Evolutionary conservation across 1,140 invertebrate genomes (phyloP).

Genomic region (Rhynchophorus ferrugineus): DNA sequence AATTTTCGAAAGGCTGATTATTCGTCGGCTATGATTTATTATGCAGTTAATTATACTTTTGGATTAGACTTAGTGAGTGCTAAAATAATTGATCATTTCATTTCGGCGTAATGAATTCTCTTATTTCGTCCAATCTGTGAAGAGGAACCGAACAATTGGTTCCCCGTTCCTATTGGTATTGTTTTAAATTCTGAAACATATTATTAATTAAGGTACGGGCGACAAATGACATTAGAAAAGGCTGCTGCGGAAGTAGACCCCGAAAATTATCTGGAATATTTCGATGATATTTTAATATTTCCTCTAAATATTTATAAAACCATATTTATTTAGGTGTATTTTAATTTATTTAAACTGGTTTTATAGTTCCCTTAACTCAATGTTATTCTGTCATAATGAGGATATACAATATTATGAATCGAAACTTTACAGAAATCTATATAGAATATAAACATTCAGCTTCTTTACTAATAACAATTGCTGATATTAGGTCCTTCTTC

Average conservation of each 20-base stretch:
- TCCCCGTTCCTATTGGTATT: constrained; percentile 16
- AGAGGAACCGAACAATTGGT: constrained; percentile 13
- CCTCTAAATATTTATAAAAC: too few species aligned
- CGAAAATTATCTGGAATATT: too few species aligned
- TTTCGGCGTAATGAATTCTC: constrained; percentile 13
- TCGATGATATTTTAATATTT: too few species aligned
- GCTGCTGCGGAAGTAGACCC: constrained; percentile 5
- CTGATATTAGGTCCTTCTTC: too few species aligned
- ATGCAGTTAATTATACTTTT: constrained; percentile 23
- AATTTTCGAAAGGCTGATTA: constrained; percentile 16
- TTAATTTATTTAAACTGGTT: too few species aligned
- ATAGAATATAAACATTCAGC: too few species aligned
- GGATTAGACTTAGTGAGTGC: constrained; percentile 20
- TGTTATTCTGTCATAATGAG: too few species aligned
- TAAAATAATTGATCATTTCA: constrained; percentile 20
- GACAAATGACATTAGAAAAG: constrained; percentile 4
- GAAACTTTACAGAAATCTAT: too few species aligned
- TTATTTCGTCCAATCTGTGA: constrained; percentile 11
- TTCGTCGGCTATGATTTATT: constrained; percentile 19
- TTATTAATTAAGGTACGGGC: constrained; percentile 13
- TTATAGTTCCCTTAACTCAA: too few species aligned
- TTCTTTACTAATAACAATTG: too few species aligned
- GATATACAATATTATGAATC: too few species aligned
- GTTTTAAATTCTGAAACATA: constrained; percentile 17
- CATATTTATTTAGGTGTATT: too few species aligned